Conservation (phyloP, 2,797 vertebrate species). For the Coregonus ussuriensis region DNA sequence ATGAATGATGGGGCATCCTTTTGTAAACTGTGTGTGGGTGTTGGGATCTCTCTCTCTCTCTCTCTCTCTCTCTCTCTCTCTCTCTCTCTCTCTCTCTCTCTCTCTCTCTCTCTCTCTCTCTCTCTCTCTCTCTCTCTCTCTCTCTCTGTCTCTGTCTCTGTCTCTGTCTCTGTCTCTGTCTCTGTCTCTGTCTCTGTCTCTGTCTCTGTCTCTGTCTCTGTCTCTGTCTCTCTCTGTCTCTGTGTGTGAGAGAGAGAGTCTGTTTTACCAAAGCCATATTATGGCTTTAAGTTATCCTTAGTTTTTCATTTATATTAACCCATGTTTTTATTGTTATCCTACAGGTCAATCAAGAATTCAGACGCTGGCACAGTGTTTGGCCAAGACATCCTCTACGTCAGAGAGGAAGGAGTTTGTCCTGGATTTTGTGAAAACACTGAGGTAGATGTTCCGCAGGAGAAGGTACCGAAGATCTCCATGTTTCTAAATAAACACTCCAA, state of each 20-base stretch:
- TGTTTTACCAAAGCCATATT: background rate
- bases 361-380: background rate
- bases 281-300: background rate
- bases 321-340: too few relatives aligned
- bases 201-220: rapidly evolving
- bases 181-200: too few relatives aligned
- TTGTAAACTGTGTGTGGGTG: too few relatives aligned
- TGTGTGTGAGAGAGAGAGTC: background rate
- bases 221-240: background rate
- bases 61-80: too few relatives aligned
- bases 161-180: rapidly evolving
- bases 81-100: too few relatives aligned
- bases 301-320: background rate
- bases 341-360: background rate
- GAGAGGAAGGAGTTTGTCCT: background rate
- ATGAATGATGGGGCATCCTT: too few relatives aligned
- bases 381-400: background rate
- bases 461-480: background rate
- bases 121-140: too few relatives aligned
- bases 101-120: too few relatives aligned
- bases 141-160: too few relatives aligned
- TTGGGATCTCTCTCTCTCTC: background rate
- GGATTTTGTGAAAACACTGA: background rate
- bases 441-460: background rate
- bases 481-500: background rate